phyloP scores from a whole-genome alignment of 2,113 vertebrate species.

The Setophaga coronata region DNA sequence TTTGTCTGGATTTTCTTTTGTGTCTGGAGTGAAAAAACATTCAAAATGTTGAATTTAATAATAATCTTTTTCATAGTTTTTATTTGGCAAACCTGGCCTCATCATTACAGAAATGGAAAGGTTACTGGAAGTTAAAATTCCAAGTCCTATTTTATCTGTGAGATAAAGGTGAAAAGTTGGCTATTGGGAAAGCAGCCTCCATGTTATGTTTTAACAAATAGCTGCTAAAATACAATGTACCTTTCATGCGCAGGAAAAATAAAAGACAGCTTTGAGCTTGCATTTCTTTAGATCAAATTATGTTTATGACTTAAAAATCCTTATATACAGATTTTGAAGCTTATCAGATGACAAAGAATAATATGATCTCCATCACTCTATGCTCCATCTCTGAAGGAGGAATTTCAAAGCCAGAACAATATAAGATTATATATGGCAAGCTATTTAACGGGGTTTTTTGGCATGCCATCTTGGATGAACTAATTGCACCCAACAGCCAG shows the following conservation, averaged over 20 bases:
- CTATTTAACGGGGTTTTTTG: background rate
- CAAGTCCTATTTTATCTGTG: background rate
- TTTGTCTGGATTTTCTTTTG: background rate
- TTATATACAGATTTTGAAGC: background rate
- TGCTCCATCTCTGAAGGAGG: background rate
- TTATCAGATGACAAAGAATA: slow-evolving; percentile 3
- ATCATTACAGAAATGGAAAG: background rate
- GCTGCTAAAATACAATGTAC: background rate
- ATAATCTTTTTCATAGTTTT: background rate
- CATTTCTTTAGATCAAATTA: background rate
- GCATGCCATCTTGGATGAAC: background rate
- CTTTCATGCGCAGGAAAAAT: background rate
- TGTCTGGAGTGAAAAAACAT: background rate
- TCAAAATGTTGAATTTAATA: background rate
- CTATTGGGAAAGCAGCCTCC: background rate
- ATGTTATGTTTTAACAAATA: background rate
- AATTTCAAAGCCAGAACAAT: background rate
- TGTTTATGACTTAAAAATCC: background rate
- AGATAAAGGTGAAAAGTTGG: background rate
- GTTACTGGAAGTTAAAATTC: background rate
- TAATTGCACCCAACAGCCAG: background rate
- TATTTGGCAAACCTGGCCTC: background rate
- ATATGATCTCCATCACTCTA: background rate
- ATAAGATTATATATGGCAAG: background rate
- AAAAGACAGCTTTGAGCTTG: background rate